phyloP scores from a whole-genome alignment of 2,113 vertebrate species.

The Platycercus adscitus region DNA sequence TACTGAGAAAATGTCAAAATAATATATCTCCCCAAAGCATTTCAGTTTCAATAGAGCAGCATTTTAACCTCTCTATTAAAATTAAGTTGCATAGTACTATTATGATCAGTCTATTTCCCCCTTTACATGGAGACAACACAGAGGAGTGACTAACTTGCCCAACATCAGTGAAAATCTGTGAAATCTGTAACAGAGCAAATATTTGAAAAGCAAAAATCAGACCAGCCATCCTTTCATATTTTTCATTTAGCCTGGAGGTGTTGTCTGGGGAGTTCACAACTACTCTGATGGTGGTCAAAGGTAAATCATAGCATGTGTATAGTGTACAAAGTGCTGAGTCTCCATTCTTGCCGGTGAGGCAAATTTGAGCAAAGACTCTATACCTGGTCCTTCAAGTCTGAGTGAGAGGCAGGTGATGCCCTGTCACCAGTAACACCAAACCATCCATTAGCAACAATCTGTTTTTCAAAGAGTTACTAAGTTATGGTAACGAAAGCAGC shows the following conservation, averaged over 20 bases:
- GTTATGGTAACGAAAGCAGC: background rate
- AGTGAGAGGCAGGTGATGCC: background rate
- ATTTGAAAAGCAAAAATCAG: background rate
- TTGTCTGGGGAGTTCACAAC: background rate
- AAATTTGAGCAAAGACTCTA: background rate
- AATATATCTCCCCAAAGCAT: background rate
- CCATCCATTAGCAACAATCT: background rate
- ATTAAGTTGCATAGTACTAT: background rate
- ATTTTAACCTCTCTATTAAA: background rate
- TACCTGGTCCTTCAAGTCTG: background rate
- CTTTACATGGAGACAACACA: background rate
- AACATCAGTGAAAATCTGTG: background rate
- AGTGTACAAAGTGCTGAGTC: background rate
- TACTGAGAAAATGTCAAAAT: background rate
- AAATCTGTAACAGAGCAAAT: background rate
- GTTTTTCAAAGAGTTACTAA: background rate
- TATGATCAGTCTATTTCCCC: background rate
- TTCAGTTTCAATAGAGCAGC: background rate
- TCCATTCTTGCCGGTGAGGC: background rate
- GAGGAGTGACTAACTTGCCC: background rate
- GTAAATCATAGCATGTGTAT: background rate
- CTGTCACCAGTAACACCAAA: background rate
- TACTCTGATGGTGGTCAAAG: background rate
- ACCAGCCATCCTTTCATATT: background rate
- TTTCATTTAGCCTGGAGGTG: background rate